phyloP scores from a whole-genome alignment of 2,797 vertebrate genomes.

The Phoebastria nigripes region DNA sequence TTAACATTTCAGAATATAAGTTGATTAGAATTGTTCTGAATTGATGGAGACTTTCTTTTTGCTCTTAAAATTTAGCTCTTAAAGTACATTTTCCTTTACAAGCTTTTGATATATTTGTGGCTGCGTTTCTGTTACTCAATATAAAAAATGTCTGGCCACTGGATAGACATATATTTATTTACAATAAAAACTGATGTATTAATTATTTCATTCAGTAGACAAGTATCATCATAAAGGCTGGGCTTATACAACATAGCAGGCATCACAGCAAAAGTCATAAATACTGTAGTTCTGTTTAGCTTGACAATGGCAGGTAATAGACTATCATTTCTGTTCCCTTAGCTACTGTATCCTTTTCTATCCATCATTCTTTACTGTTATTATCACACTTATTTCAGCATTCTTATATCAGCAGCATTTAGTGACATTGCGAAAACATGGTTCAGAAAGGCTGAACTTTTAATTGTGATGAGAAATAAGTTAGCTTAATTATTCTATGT shows the following conservation, averaged over 20 bases:
- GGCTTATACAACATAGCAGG: background rate
- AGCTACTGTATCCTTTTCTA: conserved; percentile 59
- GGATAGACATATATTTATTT: conserved; percentile 30
- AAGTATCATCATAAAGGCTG: conserved; percentile 33
- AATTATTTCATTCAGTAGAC: conserved; percentile 51
- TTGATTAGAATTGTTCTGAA: background rate
- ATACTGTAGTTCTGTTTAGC: conserved; percentile 49
- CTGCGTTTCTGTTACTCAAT: background rate
- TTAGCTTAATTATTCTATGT: conserved; percentile 76
- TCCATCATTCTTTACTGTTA: conserved; percentile 66
- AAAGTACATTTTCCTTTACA: background rate
- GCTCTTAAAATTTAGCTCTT: conserved; percentile 19
- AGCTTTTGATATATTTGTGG: conserved; percentile 12
- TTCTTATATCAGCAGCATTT: conserved; percentile 70
- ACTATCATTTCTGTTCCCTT: conserved; percentile 63
- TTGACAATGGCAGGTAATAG: conserved; percentile 67
- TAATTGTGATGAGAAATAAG: conserved; percentile 80
- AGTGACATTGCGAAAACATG: conserved; percentile 61
- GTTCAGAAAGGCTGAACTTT: conserved; percentile 77
- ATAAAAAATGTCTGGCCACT: background rate
- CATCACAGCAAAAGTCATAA: conserved; percentile 58
- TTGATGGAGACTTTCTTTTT: background rate
- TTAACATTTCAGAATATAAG: conserved; percentile 2
- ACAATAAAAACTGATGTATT: background rate
- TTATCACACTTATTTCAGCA: conserved; percentile 66